Conservation (phyloP, 2,888 invertebrate species). For the Drosophila gaucha region DNA sequence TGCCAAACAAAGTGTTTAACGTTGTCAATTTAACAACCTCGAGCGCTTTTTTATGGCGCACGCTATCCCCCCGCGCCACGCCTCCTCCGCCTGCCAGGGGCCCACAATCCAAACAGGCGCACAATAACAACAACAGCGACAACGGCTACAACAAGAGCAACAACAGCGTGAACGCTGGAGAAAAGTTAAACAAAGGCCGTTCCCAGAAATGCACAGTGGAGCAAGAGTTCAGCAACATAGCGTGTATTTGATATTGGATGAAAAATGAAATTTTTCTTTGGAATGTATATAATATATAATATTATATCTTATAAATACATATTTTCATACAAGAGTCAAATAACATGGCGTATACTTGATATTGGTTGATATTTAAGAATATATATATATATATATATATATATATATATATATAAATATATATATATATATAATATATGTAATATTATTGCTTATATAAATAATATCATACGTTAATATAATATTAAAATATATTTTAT, state of each 20-base stretch:
- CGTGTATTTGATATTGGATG: neutral
- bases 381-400: no score
- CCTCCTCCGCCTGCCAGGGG: neutral
- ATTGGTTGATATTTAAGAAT: neutral
- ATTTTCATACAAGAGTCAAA: neutral
- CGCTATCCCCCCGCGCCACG: constrained; percentile 1
- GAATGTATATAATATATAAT: no score
- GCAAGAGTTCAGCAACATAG: neutral
- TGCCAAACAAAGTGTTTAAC: constrained; percentile 81
- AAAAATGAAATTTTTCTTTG: no score
- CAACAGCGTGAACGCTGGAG: constrained; percentile 48
- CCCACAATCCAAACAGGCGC: constrained; percentile 28
- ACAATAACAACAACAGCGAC: constrained; percentile 42
- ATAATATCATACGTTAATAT: no score
- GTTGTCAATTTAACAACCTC: constrained; percentile 81
- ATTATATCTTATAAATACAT: no score
- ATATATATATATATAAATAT: neutral
- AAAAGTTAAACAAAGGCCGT: constrained; percentile 71
- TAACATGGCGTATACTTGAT: neutral
- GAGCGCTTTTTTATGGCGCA: constrained; percentile 76
- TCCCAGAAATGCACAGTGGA: constrained; percentile 61
- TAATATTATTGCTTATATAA: neutral
- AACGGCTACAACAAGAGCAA: constrained; percentile 38
- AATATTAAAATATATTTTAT: no score
- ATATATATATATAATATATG: neutral